Evolutionary conservation across 2,797 vertebrate species (phyloP), one percentile per base, ranked within the genome.

Genomic region (Bradypus variegatus): DNA sequence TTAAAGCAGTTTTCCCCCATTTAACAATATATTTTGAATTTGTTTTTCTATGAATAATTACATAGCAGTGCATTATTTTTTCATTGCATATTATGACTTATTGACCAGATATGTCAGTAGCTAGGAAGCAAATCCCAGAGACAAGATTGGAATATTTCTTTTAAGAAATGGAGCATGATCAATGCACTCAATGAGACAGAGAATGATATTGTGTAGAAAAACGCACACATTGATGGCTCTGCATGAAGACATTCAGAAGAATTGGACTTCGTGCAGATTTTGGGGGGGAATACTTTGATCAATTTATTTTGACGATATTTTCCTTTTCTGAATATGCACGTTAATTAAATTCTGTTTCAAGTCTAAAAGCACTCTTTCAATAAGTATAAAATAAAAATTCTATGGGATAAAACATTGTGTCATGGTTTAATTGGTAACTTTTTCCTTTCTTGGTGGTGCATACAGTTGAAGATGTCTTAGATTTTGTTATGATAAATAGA

Each of bases 271-370:
- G 5, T 41, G 13, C 72, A 36, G 7, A 89, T 36, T 41, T 81
- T 69, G 67, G 67, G 69, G 23, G 84, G 23, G 84, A 89, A 85
- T 36, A 65, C 31, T 84, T 79, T 25, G 38, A 38, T 89, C 18
- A 69, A 48, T 36, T 87, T 83, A 86, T 64, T 84, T 94, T 93
- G 81, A 36, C 75, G 86, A 23, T 73, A 60, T 91, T 87, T 93
- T 78, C 33, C 12, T 55, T 83, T 93, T 53, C 60, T 77, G 55
- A 60, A 64, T 4, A 36, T 9, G 21, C 15, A 76, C 3, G 12
- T 38, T 41, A 86, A 1, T 90, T 41, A 78, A 50, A 88, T 2
- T 58, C 33, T 73, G 53, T 73, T 31, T 38, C 53, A 45, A 79
- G 36, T 58, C 55, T 91, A 69, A 92, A 91, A 93, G 4, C 29